Base-by-base conservation (phyloP, 2,888 invertebrate genomes). In the Lepidocyrtinus sp. region DNA sequence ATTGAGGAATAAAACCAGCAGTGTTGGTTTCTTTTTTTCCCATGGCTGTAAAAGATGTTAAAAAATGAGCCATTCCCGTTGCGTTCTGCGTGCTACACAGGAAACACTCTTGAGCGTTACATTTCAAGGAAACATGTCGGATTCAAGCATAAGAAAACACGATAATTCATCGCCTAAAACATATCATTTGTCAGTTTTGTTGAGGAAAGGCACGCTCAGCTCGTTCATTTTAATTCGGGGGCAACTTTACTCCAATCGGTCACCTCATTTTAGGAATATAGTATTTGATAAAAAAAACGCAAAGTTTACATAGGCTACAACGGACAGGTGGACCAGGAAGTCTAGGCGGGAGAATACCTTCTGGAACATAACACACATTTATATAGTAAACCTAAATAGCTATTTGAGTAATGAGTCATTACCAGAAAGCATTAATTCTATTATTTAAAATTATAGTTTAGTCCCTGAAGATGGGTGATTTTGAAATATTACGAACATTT, bases 281-380 rank as follows among this genome's bases (percentile, higher is more conserved):
- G 5, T 36, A 5, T 36, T 36, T 7, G 5, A 12, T 12, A 36
- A 36, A 7, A 36, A 36, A 36, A 36, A 7, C 36, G 12, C 12
- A 5, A 36, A 36, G 5, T 12, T 7, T 5, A 36, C 5, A 9
- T 55, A 21, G 59, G 22, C 59, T 15, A 90, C 96, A 96, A 89
- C 95, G 95, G 87, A 96, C 89, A n/a, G 94, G 94, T 64, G 86
- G 87, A 55, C 55, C 86, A 45, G 86, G 87, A 63, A 87, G 85
- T 86, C 87, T 84, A 46, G 87, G 87, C 17, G 87, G 83, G 65
- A 86, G 86, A 79, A 86, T 68, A 82, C 84, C 86, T 87, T 85
- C 86, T 87, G 82, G 72, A 86, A 83, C 82, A 62, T 25, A 79
- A 79, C 68, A 69, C 22, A 70, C 46, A 70, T 5, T 21, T 59